Base-by-base conservation (phyloP, 1,140 invertebrate genomes). In the Zaprionus nigranus region DNA sequence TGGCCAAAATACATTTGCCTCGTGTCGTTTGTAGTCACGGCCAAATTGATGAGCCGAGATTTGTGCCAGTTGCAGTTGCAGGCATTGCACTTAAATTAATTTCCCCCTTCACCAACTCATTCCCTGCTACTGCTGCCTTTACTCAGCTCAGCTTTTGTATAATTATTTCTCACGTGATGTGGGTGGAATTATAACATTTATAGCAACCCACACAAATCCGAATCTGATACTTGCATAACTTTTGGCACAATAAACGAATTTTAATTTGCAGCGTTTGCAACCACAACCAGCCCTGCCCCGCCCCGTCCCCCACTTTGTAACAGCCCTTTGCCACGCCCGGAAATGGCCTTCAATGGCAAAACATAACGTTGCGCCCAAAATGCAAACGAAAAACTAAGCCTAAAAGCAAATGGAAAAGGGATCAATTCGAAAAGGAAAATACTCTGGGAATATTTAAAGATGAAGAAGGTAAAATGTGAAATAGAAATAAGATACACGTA, bases 31-130 rank as follows among this genome's bases (percentile, higher is more conserved):
- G 4, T 78, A 65, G 63, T 69, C 70, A 71, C 46, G 46, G 20
- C 36, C 63, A 76, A 86, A 87, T 86, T 81, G 85, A 87, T 87
- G 85, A 67, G 78, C 68, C 28, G 69, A 88, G 84, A 87, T 87
- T 84, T 88, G 76, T 73, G 85, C 78, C 75, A 64, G 56, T 73
- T 59, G 67, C 75, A 64, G 56, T 73, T 59, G 70, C 58, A 46
- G 75, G 54, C 66, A 64, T 71, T 58, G 67, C 62, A 60, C 46
- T 61, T 49, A 87, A 88, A 87, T 84, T 69, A 63, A 88, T 78
- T 75, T 81, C 66, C 60, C 63, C 66, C 15, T 38, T 15, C 28
- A 20, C 20, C 46, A n/a, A n/a, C 12, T 2, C 12, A 17, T 4
- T 11, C n/a, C 5, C 40, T 38, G 12, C 22, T 11, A 5, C 26